Percentiles rank a stretch among this genome's conserved stretches.
Evolutionary conservation across 2,113 vertebrate species (phyloP).

Genomic region (Gambusia affinis): DNA sequence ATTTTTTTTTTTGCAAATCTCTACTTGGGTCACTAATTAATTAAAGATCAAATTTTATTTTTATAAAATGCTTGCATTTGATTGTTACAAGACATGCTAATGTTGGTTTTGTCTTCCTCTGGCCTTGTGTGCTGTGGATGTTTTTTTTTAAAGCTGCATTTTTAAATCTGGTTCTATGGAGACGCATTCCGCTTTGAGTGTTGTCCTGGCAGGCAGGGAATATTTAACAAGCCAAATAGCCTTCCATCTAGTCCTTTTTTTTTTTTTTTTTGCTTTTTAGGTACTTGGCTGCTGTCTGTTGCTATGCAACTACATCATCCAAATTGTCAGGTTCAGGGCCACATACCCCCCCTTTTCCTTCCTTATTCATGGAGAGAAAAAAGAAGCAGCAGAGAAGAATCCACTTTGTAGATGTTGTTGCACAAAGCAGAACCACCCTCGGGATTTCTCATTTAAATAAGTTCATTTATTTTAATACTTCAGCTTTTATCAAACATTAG

Average conservation of each 20-base stretch:
- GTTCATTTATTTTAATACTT: slow-evolving; percentile 62
- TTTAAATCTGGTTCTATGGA: slow-evolving; percentile 55
- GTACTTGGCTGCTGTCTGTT: slow-evolving; percentile 73
- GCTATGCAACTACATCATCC: slow-evolving; percentile 76
- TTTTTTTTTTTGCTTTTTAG: slow-evolving; percentile 63
- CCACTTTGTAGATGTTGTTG: slow-evolving; percentile 54
- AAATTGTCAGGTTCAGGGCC: slow-evolving; percentile 75
- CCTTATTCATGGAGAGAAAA: slow-evolving; percentile 8
- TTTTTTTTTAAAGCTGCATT: slow-evolving; percentile 25
- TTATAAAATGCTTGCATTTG: slow-evolving; percentile 26
- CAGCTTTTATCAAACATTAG: slow-evolving; percentile 37
- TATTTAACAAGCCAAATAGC: slow-evolving; percentile 75
- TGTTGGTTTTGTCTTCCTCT: slow-evolving; percentile 28
- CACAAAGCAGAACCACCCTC: slow-evolving; percentile 38
- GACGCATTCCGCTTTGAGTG: slow-evolving; percentile 55
- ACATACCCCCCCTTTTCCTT: slow-evolving; percentile 45
- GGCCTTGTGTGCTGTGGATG: slow-evolving; percentile 18
- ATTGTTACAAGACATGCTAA: background rate
- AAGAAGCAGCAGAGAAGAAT: slow-evolving; percentile 33
- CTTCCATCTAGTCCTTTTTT: slow-evolving; percentile 36
- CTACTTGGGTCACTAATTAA: too few relatives aligned
- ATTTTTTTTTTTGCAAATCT: too few relatives aligned
- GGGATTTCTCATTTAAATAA: slow-evolving; percentile 66
- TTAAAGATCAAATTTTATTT: slow-evolving; percentile 34
- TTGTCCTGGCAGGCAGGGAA: slow-evolving; percentile 63